These are phyloP conservation scores for Meteorus colon DNA, from an alignment of 2,888 invertebrate species.

Conservation along the genomic window DNA sequence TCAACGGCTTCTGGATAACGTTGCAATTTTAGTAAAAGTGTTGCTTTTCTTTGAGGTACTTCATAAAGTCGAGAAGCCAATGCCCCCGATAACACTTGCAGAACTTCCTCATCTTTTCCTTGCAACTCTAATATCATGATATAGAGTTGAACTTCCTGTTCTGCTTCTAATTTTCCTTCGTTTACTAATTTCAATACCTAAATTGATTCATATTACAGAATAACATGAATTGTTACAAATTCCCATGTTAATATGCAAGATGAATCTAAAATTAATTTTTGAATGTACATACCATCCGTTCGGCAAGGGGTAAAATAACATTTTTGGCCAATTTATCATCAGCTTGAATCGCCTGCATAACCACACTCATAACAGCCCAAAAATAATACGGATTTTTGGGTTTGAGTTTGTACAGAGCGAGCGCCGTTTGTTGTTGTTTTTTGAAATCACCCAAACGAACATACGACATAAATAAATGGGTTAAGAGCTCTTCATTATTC, in stretches of 20 bases:
- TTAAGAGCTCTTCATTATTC: constrained; percentile 91
- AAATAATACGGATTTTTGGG: constrained; percentile 98
- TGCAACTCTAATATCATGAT: constrained; percentile 89
- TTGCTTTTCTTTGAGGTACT: constrained; percentile 80
- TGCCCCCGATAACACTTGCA: constrained; percentile 87
- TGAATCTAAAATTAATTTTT: background rate
- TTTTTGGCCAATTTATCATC: constrained; percentile 75
- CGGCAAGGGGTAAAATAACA: constrained; percentile 89
- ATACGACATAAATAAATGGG: constrained; percentile 96
- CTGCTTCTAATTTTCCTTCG: constrained; percentile 92
- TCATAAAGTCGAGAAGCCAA: constrained; percentile 72
- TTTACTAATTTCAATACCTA: constrained; percentile 82
- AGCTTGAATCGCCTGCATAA: constrained; percentile 84
- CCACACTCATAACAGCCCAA: constrained; percentile 98
- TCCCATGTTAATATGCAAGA: background rate
- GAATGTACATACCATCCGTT: constrained; percentile 84
- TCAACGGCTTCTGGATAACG: constrained; percentile 85
- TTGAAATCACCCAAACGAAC: constrained; percentile 92
- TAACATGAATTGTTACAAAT: constrained; percentile 20
- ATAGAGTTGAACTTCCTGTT: constrained; percentile 94
- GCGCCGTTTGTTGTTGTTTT: constrained; percentile 91
- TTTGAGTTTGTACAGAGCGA: constrained; percentile 91
- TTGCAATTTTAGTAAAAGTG: constrained; percentile 82
- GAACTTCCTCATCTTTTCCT: constrained; percentile 86
- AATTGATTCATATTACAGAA: constrained; percentile 21